Evolutionary conservation across 2,113 vertebrate species (phyloP), one percentile per base, ranked within the genome.

Genomic region (Odobenus rosmarus): DNA sequence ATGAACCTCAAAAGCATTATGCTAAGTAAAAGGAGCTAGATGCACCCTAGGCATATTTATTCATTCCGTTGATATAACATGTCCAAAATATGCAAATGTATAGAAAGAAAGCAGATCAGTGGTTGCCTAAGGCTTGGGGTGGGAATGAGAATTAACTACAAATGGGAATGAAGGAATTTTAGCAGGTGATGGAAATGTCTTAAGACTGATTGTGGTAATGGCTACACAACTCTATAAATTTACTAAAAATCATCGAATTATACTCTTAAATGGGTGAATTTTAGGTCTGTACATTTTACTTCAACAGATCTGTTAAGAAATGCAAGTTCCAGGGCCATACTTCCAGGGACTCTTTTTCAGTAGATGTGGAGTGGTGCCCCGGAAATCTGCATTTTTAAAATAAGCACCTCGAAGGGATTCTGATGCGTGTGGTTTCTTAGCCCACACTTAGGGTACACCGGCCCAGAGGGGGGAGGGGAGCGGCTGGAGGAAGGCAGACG

Each of bases 41-140:
- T 31, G 21, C 24, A 79, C 93, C 84, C 2, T 55, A 33, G 23
- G 12, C 15, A 76, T 72, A 88, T 71, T 55, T 93, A 85, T 83
- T 53, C 71, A 57, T 51, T 15, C 74, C 51, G 15, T 46, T 85
- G 89, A 92, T 64, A 57, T 6, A 85, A 51, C 1, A 55, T n/a
- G 59, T 74, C 90, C 9, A 39, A 33, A 86, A 64, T 83, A 71
- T 74, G 79, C 79, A 96, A 82, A 89, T 87, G 46, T 80, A 71
- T 53, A 89, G 71, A 77, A 28, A 93, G 83, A 93, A 93, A 93
- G 71, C 64, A 86, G 49, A 87, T 81, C 24, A 83, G 36, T 61
- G 28, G 62, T 77, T 93, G 83, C 39, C 46, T 83, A 77, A 59
- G 36, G 84, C 33, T 59, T 84, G 51, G 89, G 36, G 55, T 89